Conservation (phyloP, 2,113 vertebrate species). For the Cromileptes altivelis region DNA sequence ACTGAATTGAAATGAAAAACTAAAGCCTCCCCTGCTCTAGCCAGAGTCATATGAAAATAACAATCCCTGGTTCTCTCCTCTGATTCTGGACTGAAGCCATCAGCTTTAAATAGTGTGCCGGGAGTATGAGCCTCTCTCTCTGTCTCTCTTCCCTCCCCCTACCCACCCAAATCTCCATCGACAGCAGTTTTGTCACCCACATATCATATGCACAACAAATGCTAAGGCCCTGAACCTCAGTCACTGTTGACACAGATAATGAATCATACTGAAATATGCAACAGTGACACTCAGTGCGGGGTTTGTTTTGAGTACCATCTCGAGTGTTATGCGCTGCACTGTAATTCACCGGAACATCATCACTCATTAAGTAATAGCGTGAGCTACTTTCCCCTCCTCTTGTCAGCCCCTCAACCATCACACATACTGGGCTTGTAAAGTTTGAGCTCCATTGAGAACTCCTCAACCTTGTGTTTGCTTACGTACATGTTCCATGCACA, state of each 20-base stretch:
- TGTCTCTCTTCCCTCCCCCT: conserved; percentile 16
- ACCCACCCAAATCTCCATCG: conserved; percentile 59
- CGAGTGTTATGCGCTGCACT: conserved; percentile 18
- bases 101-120: conserved; percentile 63
- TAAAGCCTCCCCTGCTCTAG: conserved; percentile 54
- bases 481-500: neutral
- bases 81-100: conserved; percentile 66
- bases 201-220: conserved; percentile 76
- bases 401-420: conserved; percentile 3
- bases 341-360: conserved; percentile 47
- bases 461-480: neutral
- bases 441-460: conserved; percentile 24
- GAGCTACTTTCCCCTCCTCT: neutral
- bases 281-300: conserved; percentile 52
- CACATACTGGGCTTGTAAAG: neutral
- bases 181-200: conserved; percentile 73
- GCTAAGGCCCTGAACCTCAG: conserved; percentile 67
- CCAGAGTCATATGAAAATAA: conserved; percentile 66
- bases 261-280: conserved; percentile 74
- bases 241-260: conserved; percentile 71
- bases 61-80: conserved; percentile 51
- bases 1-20: conserved; percentile 65
- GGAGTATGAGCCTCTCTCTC: conserved; percentile 35
- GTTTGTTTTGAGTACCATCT: conserved; percentile 55
- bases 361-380: conserved; percentile 41